These are phyloP conservation scores for Alloplasta piceator DNA, from an alignment of 2,888 invertebrate genomes.

Conservation along the genomic window DNA sequence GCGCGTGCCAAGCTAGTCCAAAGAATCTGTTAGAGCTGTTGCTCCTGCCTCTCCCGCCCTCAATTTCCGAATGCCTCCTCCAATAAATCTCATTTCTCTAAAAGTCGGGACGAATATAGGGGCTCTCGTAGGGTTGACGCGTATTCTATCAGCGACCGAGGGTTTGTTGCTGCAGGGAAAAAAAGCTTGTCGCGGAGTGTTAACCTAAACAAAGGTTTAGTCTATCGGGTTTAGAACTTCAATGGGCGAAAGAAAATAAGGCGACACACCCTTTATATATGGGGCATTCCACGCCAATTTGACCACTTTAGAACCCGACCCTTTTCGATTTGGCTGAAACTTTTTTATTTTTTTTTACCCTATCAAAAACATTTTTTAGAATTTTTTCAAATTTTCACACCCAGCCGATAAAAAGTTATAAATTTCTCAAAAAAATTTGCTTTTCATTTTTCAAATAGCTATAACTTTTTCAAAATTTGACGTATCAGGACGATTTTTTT, in stretches of 20 bases:
- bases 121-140: conserved; percentile 1
- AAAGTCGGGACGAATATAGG: conserved; percentile 1
- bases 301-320: too few relatives aligned
- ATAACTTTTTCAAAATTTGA: too few relatives aligned
- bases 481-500: too few relatives aligned
- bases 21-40: conserved; percentile 44
- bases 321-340: too few relatives aligned
- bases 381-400: too few relatives aligned
- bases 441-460: too few relatives aligned
- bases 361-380: too few relatives aligned
- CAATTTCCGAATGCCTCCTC: conserved; percentile 14
- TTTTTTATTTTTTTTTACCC: too few relatives aligned
- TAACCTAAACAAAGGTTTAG: conserved; percentile 55
- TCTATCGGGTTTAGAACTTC: conserved; percentile 14
- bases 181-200: conserved; percentile 35
- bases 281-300: too few relatives aligned
- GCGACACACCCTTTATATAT: conserved; percentile 37
- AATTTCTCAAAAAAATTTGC: too few relatives aligned
- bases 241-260: conserved; percentile 37
- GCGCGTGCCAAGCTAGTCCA: conserved; percentile 57
- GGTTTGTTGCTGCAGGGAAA: conserved; percentile 1
- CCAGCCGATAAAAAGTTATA: too few relatives aligned
- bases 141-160: conserved; percentile 34
- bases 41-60: neutral
- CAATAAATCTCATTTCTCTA: conserved; percentile 61